Percentiles rank a stretch among this genome's conserved stretches.
These are phyloP conservation scores for Corvus cornix DNA, from an alignment of 2,113 vertebrate genomes.

Conservation along the genomic window DNA sequence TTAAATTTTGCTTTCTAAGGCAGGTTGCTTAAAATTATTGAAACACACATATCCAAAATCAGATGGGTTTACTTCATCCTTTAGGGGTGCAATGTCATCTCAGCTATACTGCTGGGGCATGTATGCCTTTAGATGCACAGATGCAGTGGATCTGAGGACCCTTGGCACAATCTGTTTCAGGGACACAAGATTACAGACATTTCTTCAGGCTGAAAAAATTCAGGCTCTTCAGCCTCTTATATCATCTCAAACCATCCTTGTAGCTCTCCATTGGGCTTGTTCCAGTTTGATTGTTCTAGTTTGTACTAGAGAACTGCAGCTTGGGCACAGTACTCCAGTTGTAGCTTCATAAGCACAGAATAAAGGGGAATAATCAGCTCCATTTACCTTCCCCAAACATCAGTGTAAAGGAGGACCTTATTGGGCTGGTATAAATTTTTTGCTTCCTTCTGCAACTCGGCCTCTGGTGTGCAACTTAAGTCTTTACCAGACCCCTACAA, in stretches of 20 bases:
- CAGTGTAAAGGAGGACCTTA: background rate
- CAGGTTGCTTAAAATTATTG: background rate
- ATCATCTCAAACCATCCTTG: accelerated
- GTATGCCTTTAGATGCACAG: background rate
- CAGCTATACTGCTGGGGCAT: background rate
- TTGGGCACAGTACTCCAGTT: background rate
- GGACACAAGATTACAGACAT: background rate
- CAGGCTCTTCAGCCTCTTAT: background rate
- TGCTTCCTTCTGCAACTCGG: background rate
- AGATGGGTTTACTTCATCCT: background rate
- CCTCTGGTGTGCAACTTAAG: background rate
- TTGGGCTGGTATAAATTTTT: background rate
- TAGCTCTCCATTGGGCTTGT: accelerated
- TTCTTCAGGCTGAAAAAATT: background rate
- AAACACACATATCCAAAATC: background rate
- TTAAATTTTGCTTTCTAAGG: background rate
- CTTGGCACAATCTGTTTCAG: background rate
- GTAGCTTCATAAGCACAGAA: background rate
- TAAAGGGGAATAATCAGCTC: background rate
- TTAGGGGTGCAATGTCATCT: background rate
- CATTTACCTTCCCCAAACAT: background rate
- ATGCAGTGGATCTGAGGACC: background rate
- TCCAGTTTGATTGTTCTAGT: background rate
- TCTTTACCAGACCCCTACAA: background rate
- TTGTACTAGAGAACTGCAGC: background rate